A percentile compares a stretch with the other conserved stretches of the same genome.
phyloP scores from a whole-genome alignment of 2,888 invertebrate genomes.

The Drosophila ezoana region DNA sequence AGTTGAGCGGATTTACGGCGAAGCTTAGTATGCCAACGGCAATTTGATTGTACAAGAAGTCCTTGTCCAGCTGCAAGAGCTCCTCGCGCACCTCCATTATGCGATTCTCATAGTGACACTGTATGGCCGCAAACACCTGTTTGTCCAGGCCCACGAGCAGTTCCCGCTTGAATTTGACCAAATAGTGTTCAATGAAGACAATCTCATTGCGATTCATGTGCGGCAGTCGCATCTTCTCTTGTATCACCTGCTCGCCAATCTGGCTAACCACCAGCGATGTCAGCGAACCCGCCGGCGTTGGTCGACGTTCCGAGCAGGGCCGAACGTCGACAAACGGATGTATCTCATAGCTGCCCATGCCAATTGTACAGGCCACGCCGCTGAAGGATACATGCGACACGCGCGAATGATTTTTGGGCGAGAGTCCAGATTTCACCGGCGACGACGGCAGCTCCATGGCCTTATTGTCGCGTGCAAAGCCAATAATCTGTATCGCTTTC shows the following conservation, averaged over 20 bases:
- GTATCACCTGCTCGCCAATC: conserved; percentile 61
- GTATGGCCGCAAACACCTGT: conserved; percentile 81
- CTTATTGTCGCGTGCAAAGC: conserved; percentile 57
- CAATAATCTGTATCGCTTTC: conserved; percentile 81
- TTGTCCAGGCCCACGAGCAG: conserved; percentile 81
- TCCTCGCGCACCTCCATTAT: conserved; percentile 78
- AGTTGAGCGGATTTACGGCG: conserved; percentile 80
- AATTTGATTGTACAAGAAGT: conserved; percentile 78
- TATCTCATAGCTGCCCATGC: conserved; percentile 81
- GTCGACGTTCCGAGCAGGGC: conserved; percentile 67
- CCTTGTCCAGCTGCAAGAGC: conserved; percentile 74
- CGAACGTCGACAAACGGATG: conserved; percentile 79
- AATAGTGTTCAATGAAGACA: conserved; percentile 83
- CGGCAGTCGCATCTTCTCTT: conserved; percentile 55
- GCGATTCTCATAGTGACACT: conserved; percentile 79
- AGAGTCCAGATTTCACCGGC: neutral
- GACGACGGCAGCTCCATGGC: conserved; percentile 47
- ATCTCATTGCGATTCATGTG: conserved; percentile 72
- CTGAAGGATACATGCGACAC: conserved; percentile 80
- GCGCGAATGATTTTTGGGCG: conserved; percentile 35
- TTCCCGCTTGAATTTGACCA: conserved; percentile 82
- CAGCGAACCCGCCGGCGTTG: conserved; percentile 83
- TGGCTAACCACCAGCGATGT: conserved; percentile 79
- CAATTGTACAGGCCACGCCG: conserved; percentile 77
- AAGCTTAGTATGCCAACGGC: conserved; percentile 80